These are phyloP conservation scores for Parnassius smintheus DNA, from an alignment of 2,888 invertebrate species.

Conservation along the genomic window DNA sequence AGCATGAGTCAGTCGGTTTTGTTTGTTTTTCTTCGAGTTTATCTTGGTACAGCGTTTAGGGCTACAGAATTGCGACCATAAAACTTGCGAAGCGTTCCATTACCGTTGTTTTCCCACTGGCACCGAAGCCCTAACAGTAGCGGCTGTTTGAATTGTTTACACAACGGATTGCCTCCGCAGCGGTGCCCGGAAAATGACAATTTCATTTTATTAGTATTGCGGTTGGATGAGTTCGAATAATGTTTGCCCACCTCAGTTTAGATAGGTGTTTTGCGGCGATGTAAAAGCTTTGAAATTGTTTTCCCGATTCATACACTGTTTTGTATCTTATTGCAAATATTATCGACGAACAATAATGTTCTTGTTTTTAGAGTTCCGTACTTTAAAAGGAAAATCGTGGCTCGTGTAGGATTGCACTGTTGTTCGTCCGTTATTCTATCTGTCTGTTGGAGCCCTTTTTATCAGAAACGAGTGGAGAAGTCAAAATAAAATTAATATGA, in stretches of 20 bases:
- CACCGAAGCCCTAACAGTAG: constrained; percentile 1
- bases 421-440: no score
- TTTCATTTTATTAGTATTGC: constrained; percentile 28
- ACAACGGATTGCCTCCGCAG: constrained; percentile 17
- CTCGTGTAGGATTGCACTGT: no score
- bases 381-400: no score
- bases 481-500: no score
- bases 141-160: constrained; percentile 27
- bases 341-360: no score
- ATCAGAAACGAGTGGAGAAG: no score
- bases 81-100: constrained; percentile 4
- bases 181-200: constrained; percentile 24
- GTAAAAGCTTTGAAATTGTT: constrained; percentile 18
- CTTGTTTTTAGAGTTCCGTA: no score
- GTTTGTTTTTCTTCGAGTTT: constrained; percentile 4
- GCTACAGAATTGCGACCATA: constrained; percentile 12
- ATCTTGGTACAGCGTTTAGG: neutral
- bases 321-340: neutral
- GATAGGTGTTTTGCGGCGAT: constrained; percentile 5
- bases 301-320: constrained; percentile 2
- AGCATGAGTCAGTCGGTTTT: constrained; percentile 5
- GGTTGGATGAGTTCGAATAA: constrained; percentile 17
- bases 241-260: constrained; percentile 5
- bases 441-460: no score
- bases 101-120: neutral